phyloP scores from a whole-genome alignment of 2,888 invertebrate genomes.

The Hermaeophaga mercurialis region DNA sequence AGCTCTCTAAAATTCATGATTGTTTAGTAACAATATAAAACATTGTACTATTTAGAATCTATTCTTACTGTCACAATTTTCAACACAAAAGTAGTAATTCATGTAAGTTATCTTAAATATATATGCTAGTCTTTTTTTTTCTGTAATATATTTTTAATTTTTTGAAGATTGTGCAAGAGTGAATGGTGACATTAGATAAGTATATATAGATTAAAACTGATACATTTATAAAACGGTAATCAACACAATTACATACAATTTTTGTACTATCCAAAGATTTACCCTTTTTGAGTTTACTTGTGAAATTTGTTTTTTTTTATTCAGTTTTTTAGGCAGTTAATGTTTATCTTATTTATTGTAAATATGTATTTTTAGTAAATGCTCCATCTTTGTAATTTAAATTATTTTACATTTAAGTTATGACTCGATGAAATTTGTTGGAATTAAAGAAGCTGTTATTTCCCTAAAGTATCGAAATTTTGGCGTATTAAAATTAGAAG shows the following conservation, averaged over 20 bases:
- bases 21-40: too few species aligned
- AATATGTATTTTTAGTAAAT: conserved; percentile 34
- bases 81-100: conserved; percentile 27
- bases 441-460: conserved; percentile 23
- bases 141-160: conserved; percentile 48
- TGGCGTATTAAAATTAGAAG: too few species aligned
- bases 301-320: conserved; percentile 34
- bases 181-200: conserved; percentile 40
- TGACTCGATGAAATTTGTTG: conserved; percentile 17
- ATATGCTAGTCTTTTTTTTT: conserved; percentile 50
- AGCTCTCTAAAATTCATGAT: too few species aligned
- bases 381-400: conserved; percentile 25
- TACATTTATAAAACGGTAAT: conserved; percentile 36
- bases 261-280: conserved; percentile 59
- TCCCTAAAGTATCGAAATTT: neutral
- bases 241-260: conserved; percentile 33
- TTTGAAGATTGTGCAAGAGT: conserved; percentile 37
- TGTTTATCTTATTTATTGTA: conserved; percentile 31
- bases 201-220: conserved; percentile 41
- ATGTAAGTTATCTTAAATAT: conserved; percentile 26
- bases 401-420: conserved; percentile 19
- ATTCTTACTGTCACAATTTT: neutral
- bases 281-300: conserved; percentile 37
- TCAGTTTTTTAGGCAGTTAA: conserved; percentile 32
- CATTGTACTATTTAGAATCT: too few species aligned